Conservation (phyloP, 1,140 invertebrate species). For the Drusus annulatus region DNA sequence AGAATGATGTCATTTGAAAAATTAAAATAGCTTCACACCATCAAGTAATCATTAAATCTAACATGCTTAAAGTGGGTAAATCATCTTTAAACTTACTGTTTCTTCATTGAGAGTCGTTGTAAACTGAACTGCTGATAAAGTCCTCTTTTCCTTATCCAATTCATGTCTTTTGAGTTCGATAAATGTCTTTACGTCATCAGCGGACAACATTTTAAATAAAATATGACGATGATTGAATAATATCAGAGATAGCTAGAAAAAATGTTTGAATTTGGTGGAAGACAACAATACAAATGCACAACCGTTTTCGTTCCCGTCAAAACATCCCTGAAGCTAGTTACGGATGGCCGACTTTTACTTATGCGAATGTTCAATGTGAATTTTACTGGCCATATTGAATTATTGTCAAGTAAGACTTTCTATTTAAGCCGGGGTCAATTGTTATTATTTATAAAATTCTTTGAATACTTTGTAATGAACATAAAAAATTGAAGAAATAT, state of each 20-base stretch:
- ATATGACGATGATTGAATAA: conserved; percentile 19
- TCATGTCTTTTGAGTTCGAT: conserved; percentile 33
- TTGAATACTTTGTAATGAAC: too few species aligned
- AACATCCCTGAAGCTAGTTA: conserved; percentile 13
- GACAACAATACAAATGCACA: too few species aligned
- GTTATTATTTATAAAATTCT: too few species aligned
- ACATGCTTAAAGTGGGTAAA: not conserved
- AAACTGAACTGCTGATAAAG: not conserved
- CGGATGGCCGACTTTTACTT: not conserved
- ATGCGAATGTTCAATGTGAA: too few species aligned
- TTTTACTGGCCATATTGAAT: too few species aligned
- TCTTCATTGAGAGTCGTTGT: not conserved
- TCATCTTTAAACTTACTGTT: not conserved
- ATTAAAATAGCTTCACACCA: not conserved
- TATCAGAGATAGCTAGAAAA: not conserved
- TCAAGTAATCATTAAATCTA: not conserved
- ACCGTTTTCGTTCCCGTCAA: not conserved
- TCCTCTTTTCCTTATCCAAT: conserved; percentile 34
- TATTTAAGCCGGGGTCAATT: too few species aligned
- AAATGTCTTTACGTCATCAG: conserved; percentile 34
- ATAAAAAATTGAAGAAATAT: too few species aligned
- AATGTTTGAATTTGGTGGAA: conserved; percentile 1
- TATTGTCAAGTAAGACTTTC: too few species aligned
- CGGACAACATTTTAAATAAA: conserved; percentile 27
- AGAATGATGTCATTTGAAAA: not conserved